Evolutionary conservation across 2,888 invertebrate species (phyloP).

Genomic region (Sesia apiformis): DNA sequence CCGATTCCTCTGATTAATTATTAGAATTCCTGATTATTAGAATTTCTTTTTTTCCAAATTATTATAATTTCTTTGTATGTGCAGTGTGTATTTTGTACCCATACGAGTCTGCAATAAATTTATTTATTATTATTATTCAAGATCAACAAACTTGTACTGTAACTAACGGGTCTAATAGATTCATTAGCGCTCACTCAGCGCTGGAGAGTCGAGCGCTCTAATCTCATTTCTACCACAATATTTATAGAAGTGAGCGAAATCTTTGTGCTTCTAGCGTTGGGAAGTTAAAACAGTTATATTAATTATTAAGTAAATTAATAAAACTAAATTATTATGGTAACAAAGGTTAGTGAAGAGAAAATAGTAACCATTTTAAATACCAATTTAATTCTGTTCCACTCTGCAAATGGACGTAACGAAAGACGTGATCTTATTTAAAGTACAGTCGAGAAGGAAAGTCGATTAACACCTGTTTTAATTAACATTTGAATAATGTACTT

Average conservation of each 20-base stretch:
- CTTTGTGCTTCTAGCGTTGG: no score
- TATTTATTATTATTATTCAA: no score
- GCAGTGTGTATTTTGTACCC: no score
- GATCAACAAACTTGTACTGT: background rate
- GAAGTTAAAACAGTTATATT: background rate
- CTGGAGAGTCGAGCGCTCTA: no score
- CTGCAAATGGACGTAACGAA: background rate
- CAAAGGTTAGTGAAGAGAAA: background rate
- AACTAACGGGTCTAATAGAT: background rate
- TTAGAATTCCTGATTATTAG: no score
- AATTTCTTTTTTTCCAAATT: no score
- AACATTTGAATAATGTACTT: conserved; percentile 45
- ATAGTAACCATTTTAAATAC: background rate
- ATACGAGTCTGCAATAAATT: no score
- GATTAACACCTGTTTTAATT: conserved; percentile 1
- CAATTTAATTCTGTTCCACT: background rate
- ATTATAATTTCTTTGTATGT: no score
- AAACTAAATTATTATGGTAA: background rate
- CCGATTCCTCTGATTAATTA: no score
- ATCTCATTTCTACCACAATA: no score
- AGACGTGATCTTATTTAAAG: background rate
- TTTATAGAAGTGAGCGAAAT: no score
- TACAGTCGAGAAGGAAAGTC: background rate
- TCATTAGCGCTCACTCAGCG: no score
- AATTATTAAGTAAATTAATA: background rate